Evolutionary conservation across 2,888 invertebrate genomes (phyloP), one percentile per base, ranked within the genome.

Genomic region (Syritta pipiens): DNA sequence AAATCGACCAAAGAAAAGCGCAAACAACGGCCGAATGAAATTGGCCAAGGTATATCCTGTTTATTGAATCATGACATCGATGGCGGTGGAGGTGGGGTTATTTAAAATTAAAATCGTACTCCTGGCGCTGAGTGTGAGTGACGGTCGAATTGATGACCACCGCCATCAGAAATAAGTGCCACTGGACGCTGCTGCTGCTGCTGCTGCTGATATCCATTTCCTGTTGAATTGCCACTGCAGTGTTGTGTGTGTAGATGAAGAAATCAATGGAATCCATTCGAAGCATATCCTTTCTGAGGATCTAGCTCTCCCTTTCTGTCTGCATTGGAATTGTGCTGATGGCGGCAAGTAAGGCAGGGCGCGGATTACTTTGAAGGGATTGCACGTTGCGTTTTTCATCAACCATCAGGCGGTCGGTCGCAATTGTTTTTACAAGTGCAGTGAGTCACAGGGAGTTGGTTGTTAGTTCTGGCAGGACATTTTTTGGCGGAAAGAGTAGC

Each of bases 61-160:
- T 42, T 57, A 30, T 42, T 57, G 42, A 42, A 57, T 19, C 28
- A 30, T 57, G 12, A 37, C 19, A 14, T n/a, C 37, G 37, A 28
- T 19, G 7, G 24, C 7, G 24, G 24, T 3, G n/a, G 6, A 2
- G 30, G 22, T 12, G 20, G n/a, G 30, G 6, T 2, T 20, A 30
- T 24, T 30, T 46, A 24, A 48, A 48, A 48, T 48, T 48, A 44
- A 59, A 44, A 46, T 59, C 22, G 12, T 9, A 28, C 30, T 28
- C 28, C n/a, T n/a, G n/a, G n/a, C n/a, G n/a, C n/a, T n/a, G n/a
- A 7, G 57, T n/a, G 20, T 2, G 17, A 46, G 19, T 44, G 32
- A 7, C 19, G 28, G 14, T 30, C 42, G 14, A 37, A 37, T 14
- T n/a, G 20, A 6, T 51, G 20, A 12, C 12, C 19, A 12, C 14